phyloP scores from a whole-genome alignment of 2,888 invertebrate species.

The Cosmia trapezina region DNA sequence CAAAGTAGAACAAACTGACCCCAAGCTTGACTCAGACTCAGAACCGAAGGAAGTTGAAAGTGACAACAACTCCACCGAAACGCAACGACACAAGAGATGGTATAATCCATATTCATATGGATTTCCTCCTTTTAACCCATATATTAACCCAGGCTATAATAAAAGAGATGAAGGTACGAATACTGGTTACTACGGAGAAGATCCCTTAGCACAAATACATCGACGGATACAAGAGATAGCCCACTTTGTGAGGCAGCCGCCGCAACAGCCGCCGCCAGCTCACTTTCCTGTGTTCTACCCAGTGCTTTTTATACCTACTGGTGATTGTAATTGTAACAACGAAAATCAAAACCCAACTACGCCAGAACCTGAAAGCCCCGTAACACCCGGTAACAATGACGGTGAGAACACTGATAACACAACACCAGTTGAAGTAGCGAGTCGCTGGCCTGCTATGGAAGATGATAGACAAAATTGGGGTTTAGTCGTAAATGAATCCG shows the following conservation, averaged over 20 bases:
- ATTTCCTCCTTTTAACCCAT: conserved; percentile 71
- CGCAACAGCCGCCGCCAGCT: conserved; percentile 63
- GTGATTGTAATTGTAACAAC: conserved; percentile 72
- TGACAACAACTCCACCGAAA: conserved; percentile 66
- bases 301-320: conserved; percentile 74
- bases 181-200: conserved; percentile 69
- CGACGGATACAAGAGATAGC: conserved; percentile 75
- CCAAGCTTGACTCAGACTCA: conserved; percentile 65
- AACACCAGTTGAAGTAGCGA: conserved; percentile 64
- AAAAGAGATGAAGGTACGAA: conserved; percentile 69
- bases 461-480: conserved; percentile 84
- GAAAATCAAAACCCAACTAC: conserved; percentile 46
- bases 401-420: conserved; percentile 22
- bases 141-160: conserved; percentile 64
- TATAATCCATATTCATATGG: conserved; percentile 73
- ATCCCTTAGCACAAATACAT: conserved; percentile 74
- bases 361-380: conserved; percentile 10
- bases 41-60: conserved; percentile 60
- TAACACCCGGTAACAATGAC: conserved; percentile 32
- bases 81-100: conserved; percentile 76
- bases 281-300: conserved; percentile 76
- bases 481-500: conserved; percentile 71
- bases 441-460: conserved; percentile 76
- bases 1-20: conserved; percentile 28
- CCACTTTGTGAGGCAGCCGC: conserved; percentile 68